Percentiles rank a stretch among this genome's conserved stretches.
Evolutionary conservation across 2,797 vertebrate genomes (phyloP).

Genomic region (Phoebastria nigripes): DNA sequence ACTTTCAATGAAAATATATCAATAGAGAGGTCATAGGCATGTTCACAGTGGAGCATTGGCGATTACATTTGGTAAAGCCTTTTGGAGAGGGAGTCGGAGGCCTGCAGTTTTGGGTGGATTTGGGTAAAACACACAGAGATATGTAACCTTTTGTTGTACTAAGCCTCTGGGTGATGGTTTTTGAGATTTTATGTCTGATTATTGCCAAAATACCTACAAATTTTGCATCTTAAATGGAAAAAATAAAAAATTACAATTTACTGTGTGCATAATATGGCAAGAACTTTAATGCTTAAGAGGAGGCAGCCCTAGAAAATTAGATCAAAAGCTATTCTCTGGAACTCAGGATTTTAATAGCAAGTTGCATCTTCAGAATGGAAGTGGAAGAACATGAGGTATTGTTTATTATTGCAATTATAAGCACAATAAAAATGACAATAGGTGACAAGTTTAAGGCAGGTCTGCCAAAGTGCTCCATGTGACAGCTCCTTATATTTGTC

Average conservation of each 20-base stretch:
- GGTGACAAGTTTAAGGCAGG: neutral
- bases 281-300: neutral
- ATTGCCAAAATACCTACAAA: neutral
- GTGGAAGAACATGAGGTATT: neutral
- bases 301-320: neutral
- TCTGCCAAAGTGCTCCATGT: neutral
- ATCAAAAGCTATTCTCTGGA: neutral
- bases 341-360: neutral
- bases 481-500: constrained; percentile 8
- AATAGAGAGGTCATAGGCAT: neutral
- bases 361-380: neutral
- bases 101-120: neutral
- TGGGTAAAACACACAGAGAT: neutral
- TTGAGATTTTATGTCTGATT: neutral
- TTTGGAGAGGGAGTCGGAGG: neutral
- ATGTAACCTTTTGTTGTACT: neutral
- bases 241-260: neutral
- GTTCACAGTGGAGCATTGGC: neutral
- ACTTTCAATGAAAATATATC: neutral
- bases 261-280: neutral
- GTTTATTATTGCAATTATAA: constrained; percentile 39
- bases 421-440: constrained; percentile 10
- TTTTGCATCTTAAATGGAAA: neutral
- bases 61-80: neutral
- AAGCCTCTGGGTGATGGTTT: neutral